These are phyloP conservation scores for Drosophila merina DNA, from an alignment of 2,888 invertebrate genomes.

Conservation along the genomic window DNA sequence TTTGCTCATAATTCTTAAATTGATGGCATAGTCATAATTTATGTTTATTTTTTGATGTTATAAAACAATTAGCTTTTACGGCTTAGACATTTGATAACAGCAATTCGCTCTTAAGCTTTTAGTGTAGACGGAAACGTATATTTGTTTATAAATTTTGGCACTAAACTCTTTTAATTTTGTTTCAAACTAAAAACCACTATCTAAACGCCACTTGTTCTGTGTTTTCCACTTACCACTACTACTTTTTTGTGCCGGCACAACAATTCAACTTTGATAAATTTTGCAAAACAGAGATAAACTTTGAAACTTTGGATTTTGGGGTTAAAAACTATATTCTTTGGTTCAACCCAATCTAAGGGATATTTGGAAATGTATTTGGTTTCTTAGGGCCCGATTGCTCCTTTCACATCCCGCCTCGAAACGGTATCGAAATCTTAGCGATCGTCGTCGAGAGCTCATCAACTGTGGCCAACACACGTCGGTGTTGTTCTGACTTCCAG, in stretches of 20 bases:
- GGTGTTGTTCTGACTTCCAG: slow-evolving; percentile 42
- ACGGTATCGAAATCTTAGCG: slow-evolving; percentile 10
- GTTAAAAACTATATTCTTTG: background rate
- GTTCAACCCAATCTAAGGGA: slow-evolving; percentile 37
- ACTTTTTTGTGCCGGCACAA: background rate
- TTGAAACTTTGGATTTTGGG: background rate
- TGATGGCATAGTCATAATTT: background rate
- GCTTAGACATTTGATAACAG: background rate
- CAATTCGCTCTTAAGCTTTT: background rate
- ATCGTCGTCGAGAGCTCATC: slow-evolving; percentile 35
- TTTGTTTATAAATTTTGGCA: too few relatives aligned
- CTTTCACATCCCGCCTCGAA: slow-evolving; percentile 54
- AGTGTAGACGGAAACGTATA: background rate
- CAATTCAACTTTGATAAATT: background rate
- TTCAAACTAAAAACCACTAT: background rate
- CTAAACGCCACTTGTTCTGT: background rate
- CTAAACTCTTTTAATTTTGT: background rate
- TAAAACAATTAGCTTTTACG: slow-evolving; percentile 1
- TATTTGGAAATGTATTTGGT: slow-evolving; percentile 21
- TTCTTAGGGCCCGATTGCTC: slow-evolving; percentile 10
- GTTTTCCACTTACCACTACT: slow-evolving; percentile 11
- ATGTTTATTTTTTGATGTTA: slow-evolving; percentile 1
- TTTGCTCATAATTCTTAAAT: slow-evolving; percentile 5
- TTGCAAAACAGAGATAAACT: background rate
- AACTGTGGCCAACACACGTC: slow-evolving; percentile 54